Base-by-base conservation (phyloP, 2,797 vertebrate species). In the Mus minutoides region DNA sequence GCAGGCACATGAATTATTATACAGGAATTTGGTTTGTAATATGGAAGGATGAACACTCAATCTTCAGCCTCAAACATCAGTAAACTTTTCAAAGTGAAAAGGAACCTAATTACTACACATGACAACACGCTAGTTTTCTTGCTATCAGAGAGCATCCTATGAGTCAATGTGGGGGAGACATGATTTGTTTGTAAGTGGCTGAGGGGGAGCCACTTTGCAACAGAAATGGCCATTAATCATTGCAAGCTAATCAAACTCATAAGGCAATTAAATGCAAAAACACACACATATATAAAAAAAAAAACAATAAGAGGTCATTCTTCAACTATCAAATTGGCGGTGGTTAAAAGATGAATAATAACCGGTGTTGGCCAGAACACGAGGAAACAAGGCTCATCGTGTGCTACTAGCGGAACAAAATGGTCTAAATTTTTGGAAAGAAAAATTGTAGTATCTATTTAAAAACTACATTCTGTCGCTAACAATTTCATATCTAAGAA, bases 181-280 rank as follows among this genome's bases (percentile, higher is more conserved):
- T 56, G 22, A 43, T 73, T 26, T 64, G 21, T 69, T 76, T 95
- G 60, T 79, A 83, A 96, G 24, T 78, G 78, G 77, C 3, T 10
- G 76, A 84, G 13, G 10, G 29, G 80, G 11, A 80, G 19, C 52
- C 14, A 37, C 78, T 82, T 96, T 54, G 26, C 0, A 73, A 60
- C 52, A 89, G 88, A 69, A 73, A 40, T 64, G 26, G 12, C 31
- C 67, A 62, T 75, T 94, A 40, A 92, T 94, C 69, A 84, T 64
- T 67, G 93, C 69, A 87, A 89, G 29, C 46, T 96, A 91, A 94
- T 87, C 86, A 84, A 96, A 85, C 34, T 94, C 46, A 91, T 62
- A 90, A 90, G 83, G 95, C 92, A 90, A 96, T 94, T 96, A 92
- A 95, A 87, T 93, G 93, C 52, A 89, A 95, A 89, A 87, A 76